phyloP scores from a whole-genome alignment of 1,140 invertebrate genomes.

The Pachypsylla venusta region DNA sequence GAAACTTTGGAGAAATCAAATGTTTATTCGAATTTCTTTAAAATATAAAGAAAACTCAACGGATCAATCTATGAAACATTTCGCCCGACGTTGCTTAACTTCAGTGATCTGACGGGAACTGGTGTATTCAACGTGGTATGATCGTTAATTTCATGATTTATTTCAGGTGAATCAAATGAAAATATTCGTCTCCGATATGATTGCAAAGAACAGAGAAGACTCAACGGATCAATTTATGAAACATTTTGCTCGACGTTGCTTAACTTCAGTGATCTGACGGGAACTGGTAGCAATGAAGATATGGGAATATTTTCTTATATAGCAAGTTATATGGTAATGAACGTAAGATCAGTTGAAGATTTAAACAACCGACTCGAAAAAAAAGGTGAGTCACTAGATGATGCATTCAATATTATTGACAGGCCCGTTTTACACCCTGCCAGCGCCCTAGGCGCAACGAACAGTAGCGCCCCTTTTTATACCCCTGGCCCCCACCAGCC shows the following conservation, averaged over 20 bases:
- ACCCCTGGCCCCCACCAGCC: background rate
- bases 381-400: too few species aligned
- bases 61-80: too few species aligned
- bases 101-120: too few species aligned
- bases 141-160: too few species aligned
- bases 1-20: too few species aligned
- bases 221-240: slow-evolving; percentile 17
- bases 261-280: slow-evolving; percentile 1
- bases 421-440: background rate
- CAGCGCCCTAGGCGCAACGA: background rate
- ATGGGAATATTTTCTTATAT: slow-evolving; percentile 34
- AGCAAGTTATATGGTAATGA: slow-evolving; percentile 34
- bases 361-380: slow-evolving; percentile 29
- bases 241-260: slow-evolving; percentile 8
- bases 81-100: too few species aligned
- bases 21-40: too few species aligned
- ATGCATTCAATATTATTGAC: background rate
- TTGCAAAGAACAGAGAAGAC: background rate
- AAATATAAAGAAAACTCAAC: too few species aligned
- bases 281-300: slow-evolving; percentile 22
- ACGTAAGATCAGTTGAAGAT: slow-evolving; percentile 33
- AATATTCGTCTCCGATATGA: too few species aligned
- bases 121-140: too few species aligned
- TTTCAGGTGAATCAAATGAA: too few species aligned
- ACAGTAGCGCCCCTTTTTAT: background rate